A percentile compares a stretch with the other conserved stretches of the same genome.
Conservation (phyloP, 2,113 vertebrate genomes). For the Diglossa brunneiventris region DNA sequence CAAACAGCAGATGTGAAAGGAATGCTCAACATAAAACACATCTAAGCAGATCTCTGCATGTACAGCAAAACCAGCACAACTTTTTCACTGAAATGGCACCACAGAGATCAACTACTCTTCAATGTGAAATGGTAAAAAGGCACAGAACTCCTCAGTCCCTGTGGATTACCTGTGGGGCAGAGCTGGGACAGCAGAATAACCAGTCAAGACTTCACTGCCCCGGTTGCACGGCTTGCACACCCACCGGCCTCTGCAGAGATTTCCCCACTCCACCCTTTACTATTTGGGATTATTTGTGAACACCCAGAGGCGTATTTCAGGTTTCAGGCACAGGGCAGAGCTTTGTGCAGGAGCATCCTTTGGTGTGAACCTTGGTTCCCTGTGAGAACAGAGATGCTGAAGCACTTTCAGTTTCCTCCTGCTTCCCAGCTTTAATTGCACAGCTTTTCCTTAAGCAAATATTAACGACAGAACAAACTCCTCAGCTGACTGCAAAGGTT, state of each 20-base stretch:
- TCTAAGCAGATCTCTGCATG: neutral
- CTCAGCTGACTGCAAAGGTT: conserved; percentile 29
- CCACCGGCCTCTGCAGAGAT: neutral
- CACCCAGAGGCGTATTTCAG: neutral
- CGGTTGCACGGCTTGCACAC: rapidly evolving
- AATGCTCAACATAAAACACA: neutral
- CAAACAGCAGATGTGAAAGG: neutral
- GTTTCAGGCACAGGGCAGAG: neutral
- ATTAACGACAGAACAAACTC: conserved; percentile 36
- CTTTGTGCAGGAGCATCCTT: neutral
- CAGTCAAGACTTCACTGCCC: neutral
- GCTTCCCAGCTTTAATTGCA: neutral
- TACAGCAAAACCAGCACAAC: neutral
- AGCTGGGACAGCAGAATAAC: neutral
- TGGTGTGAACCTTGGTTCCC: neutral
- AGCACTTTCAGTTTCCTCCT: neutral
- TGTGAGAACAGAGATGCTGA: neutral
- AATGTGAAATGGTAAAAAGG: neutral
- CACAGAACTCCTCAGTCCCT: neutral
- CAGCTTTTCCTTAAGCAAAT: conserved; percentile 44
- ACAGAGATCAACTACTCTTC: rapidly evolving
- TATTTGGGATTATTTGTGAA: neutral
- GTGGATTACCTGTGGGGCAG: neutral
- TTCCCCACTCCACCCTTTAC: rapidly evolving
- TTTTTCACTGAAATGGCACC: neutral